Evolutionary conservation across 2,113 vertebrate genomes (phyloP), one percentile per base, ranked within the genome.

Genomic region (Thunnus thynnus): DNA sequence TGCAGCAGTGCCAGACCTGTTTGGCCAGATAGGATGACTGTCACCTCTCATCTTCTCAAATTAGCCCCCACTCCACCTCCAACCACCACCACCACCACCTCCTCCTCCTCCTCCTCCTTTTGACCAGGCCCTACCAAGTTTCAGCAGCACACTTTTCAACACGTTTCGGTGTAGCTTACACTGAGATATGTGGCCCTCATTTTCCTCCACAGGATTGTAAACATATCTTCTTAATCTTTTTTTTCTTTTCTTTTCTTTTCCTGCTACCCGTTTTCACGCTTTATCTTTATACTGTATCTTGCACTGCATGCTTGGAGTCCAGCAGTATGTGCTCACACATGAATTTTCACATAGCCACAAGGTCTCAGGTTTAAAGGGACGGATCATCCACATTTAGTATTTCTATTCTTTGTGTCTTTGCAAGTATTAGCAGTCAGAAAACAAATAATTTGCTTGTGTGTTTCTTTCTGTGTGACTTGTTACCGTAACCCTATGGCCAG

Each of bases 21-120:
- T 91, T 78, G 84, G 76, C 88, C 83, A 77, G 91, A 83, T 89
- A 76, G 86, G 70, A 88, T 88, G 84, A 82, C 74, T 90, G 87
- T 93, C 90, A 90, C 84, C 63, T 88, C 76, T 86, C 88, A 79
- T 86, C 86, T 84, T 79, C 73, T 90, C 74, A 88, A 72, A 91
- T 82, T 55, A 82, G 80, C 27, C 74, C 55, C 48, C 76, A n/a
- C 27, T 44, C 27, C 64, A 64, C n/a, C 71, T 50, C 36, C 79
- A 41, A 66, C 60, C 32, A 70, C 60, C 71, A n/a, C 70, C 44
- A 60, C 52, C 55, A 6, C 47, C 79, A 13, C 68, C 69, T 54
- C 63, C 66, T 57, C 64, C 74, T 6, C 64, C 74, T 6, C 50
- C 30, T 8, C 14, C 22, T 46, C 14, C 68, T 50, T 67, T 50